Percentiles rank a stretch among this genome's conserved stretches.
Evolutionary conservation across 2,888 invertebrate genomes (phyloP).

Genomic region (Dynastes hyllus): DNA sequence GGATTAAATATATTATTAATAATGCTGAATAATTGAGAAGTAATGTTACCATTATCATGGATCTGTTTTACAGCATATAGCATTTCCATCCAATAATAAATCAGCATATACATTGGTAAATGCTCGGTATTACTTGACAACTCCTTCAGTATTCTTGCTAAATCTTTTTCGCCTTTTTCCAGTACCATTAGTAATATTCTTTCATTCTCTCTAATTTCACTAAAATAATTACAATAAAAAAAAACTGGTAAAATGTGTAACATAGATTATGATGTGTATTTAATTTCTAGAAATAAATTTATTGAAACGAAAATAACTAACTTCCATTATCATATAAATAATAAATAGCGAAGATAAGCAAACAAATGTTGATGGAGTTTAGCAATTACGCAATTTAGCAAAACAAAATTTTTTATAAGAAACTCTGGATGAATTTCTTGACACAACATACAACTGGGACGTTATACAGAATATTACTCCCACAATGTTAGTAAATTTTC

Average conservation of each 20-base stretch:
- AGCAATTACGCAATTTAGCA: too few species aligned
- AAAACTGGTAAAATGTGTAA: too few species aligned
- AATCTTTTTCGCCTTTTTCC: constrained; percentile 94
- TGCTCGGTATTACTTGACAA: constrained; percentile 69
- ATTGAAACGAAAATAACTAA: neutral
- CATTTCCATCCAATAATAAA: constrained; percentile 97
- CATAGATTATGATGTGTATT: constrained; percentile 13
- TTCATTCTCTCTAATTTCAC: constrained; percentile 80
- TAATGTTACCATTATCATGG: constrained; percentile 83
- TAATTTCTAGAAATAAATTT: neutral
- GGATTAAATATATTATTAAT: constrained; percentile 14
- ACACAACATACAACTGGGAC: too few species aligned
- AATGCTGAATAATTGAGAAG: neutral
- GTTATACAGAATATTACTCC: too few species aligned
- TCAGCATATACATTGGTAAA: constrained; percentile 83
- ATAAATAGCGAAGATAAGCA: too few species aligned
- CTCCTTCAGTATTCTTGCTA: constrained; percentile 82
- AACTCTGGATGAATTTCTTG: too few species aligned
- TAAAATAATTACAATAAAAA: constrained; percentile 68
- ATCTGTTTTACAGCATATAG: constrained; percentile 92
- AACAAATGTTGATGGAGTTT: too few species aligned
- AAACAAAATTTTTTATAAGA: too few species aligned
- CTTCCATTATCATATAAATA: neutral
- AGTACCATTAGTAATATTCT: constrained; percentile 87
- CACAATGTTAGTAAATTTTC: too few species aligned